These are phyloP conservation scores for Poecilia velifera DNA, from an alignment of 2,797 vertebrate species.

Conservation along the genomic window DNA sequence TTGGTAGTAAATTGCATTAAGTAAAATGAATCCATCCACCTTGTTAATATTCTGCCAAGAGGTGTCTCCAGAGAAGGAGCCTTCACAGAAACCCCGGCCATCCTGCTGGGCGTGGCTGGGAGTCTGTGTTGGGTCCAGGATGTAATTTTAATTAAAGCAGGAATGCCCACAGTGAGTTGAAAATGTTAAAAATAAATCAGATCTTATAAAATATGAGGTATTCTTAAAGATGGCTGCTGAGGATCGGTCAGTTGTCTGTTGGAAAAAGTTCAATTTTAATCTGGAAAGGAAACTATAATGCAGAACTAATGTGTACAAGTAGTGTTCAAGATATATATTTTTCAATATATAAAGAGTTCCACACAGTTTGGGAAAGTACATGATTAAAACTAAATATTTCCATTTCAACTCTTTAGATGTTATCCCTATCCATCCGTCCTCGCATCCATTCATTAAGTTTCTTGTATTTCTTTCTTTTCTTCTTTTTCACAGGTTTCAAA, in stretches of 20 bases:
- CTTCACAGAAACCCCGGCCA: slow-evolving; percentile 35
- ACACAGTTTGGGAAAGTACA: neutral
- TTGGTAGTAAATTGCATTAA: slow-evolving; percentile 45
- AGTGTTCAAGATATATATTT: neutral
- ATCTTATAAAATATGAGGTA: neutral
- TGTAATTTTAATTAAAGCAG: slow-evolving; percentile 38
- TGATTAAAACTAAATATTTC: neutral
- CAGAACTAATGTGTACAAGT: neutral
- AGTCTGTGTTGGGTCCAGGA: slow-evolving; percentile 5
- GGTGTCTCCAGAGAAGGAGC: slow-evolving; percentile 45
- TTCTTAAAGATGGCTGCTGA: slow-evolving; percentile 23
- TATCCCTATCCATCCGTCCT: neutral
- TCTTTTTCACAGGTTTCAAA: neutral
- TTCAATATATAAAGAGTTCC: neutral
- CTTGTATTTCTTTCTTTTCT: neutral
- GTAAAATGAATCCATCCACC: slow-evolving; percentile 51
- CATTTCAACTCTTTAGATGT: neutral
- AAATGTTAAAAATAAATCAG: slow-evolving; percentile 25
- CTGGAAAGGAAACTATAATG: neutral
- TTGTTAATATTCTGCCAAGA: slow-evolving; percentile 65
- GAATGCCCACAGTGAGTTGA: slow-evolving; percentile 22
- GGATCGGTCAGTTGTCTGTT: slow-evolving; percentile 19
- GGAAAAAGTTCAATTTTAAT: slow-evolving; percentile 6
- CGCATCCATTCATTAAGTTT: neutral
- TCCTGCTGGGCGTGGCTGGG: slow-evolving; percentile 15